These are phyloP conservation scores for Lasius platythorax DNA, from an alignment of 2,888 invertebrate genomes.

Conservation along the genomic window DNA sequence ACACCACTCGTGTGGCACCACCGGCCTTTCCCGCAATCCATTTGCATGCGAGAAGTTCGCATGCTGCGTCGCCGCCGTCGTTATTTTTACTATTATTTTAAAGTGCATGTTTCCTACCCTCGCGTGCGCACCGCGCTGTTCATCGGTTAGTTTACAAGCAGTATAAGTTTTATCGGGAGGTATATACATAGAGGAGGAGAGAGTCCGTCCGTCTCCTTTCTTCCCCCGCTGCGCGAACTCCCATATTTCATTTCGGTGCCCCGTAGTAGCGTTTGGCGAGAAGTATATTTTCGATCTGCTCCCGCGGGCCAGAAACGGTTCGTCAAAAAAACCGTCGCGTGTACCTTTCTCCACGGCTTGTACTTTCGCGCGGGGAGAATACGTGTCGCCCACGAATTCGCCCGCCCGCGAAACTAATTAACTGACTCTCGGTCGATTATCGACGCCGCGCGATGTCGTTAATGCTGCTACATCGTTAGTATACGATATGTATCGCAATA, in stretches of 20 bases:
- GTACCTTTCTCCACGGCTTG: neutral
- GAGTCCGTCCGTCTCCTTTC: slow-evolving; percentile 23
- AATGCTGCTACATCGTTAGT: slow-evolving; percentile 2
- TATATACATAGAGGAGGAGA: neutral
- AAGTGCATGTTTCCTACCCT: slow-evolving; percentile 78
- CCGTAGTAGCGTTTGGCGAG: slow-evolving; percentile 14
- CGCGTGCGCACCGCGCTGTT: slow-evolving; percentile 74
- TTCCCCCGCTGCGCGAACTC: neutral
- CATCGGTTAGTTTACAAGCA: slow-evolving; percentile 74
- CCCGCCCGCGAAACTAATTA: slow-evolving; percentile 15
- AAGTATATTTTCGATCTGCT: slow-evolving; percentile 10
- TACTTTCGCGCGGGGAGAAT: slow-evolving; percentile 1
- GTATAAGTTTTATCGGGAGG: slow-evolving; percentile 75
- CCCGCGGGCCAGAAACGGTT: neutral
- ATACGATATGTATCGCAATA: slow-evolving; percentile 22
- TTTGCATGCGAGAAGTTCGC: slow-evolving; percentile 79
- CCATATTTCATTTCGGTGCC: slow-evolving; percentile 15
- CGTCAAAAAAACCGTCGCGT: slow-evolving; percentile 23
- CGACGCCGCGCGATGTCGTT: slow-evolving; percentile 3
- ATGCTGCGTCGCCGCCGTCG: slow-evolving; percentile 73
- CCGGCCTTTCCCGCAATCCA: slow-evolving; percentile 73
- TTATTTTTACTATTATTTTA: slow-evolving; percentile 82
- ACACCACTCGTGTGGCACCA: slow-evolving; percentile 21
- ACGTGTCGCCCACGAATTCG: slow-evolving; percentile 5
- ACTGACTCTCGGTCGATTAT: slow-evolving; percentile 22